Percentiles rank a stretch among this genome's conserved stretches.
phyloP scores from a whole-genome alignment of 2,888 invertebrate species.

The Meganola albula region DNA sequence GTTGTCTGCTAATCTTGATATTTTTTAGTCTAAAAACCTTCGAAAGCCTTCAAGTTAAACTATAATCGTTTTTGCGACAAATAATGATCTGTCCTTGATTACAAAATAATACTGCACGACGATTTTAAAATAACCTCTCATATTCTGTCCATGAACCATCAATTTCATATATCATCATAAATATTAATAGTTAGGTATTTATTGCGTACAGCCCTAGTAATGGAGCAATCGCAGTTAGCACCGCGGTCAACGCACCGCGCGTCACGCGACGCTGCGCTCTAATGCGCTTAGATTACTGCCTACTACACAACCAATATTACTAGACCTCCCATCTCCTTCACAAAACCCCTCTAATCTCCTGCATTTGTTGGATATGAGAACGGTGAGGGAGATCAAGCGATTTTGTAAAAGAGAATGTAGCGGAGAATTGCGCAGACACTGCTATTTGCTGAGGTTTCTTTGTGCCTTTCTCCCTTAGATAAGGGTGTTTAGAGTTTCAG shows the following conservation, averaged over 20 bases:
- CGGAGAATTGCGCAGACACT: constrained; percentile 55
- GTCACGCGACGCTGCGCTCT: constrained; percentile 70
- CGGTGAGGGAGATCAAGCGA: constrained; percentile 29
- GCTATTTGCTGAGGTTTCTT: constrained; percentile 60
- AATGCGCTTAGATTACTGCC: constrained; percentile 73
- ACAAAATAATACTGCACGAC: no score
- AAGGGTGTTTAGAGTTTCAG: background rate
- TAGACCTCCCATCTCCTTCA: constrained; percentile 29
- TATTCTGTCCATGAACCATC: no score
- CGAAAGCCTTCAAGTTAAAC: no score
- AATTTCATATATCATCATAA: no score
- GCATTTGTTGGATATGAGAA: constrained; percentile 2
- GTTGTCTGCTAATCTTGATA: no score
- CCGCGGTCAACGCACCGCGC: constrained; percentile 67
- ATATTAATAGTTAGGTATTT: no score
- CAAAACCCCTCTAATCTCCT: constrained; percentile 13
- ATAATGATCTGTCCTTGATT: no score
- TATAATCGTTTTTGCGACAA: no score
- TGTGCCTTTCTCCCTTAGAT: constrained; percentile 17
- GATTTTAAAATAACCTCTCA: no score
- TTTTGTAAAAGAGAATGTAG: constrained; percentile 34
- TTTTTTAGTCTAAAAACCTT: no score
- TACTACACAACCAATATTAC: constrained; percentile 44
- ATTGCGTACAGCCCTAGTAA: constrained; percentile 64
- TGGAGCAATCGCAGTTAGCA: constrained; percentile 61